Evolutionary conservation across 2,113 vertebrate genomes (phyloP), one percentile per base, ranked within the genome.

Genomic region (Peromyscus californicus): DNA sequence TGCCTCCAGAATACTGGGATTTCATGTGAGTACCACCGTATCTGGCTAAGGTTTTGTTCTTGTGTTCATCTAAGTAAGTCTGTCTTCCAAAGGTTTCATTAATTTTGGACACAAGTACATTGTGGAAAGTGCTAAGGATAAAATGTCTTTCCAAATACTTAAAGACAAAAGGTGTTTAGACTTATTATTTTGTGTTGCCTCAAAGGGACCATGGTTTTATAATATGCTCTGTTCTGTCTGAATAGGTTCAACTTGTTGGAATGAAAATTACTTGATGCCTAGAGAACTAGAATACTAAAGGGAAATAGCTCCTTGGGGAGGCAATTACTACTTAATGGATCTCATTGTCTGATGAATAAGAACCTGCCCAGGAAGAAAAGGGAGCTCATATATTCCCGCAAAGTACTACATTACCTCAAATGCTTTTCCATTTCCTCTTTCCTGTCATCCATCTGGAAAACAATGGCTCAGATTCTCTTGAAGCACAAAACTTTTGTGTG

Each of bases 301-400:
- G 78, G 39, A 95, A 70, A 61, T 94, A 54, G 76, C 45, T 97
- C 63, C 70, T 85, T 94, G 54, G 84, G 36, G 65, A 96, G 85
- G 69, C 96, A 74, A 90, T 95, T 90, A 88, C 48, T 12, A 63
- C 31, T 84, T 94, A 95, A 94, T 95, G 63, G 48, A 75, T 90
- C 89, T 97, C 63, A 97, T 84, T 96, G 36, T 94, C 57, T 94
- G 61, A 79, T 93, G 96, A 95, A 91, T 92, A 95, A 87, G 79
- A 94, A 95, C 42, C 57, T 94, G 45, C 39, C 67, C 93, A 42
- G 54, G 5, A 96, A 90, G 54, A 93, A 42, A 54, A 33, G 17
- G 74, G 21, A 76, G 39, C 57, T 95, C 19, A 48, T 39, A 63
- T n/a, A 63, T 65, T 83, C 90, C 67, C 80, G 59, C 59, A 3